Evolutionary conservation across 2,888 invertebrate genomes (phyloP), one percentile per base, ranked within the genome.

Genomic region (Tenthredo mesomela): DNA sequence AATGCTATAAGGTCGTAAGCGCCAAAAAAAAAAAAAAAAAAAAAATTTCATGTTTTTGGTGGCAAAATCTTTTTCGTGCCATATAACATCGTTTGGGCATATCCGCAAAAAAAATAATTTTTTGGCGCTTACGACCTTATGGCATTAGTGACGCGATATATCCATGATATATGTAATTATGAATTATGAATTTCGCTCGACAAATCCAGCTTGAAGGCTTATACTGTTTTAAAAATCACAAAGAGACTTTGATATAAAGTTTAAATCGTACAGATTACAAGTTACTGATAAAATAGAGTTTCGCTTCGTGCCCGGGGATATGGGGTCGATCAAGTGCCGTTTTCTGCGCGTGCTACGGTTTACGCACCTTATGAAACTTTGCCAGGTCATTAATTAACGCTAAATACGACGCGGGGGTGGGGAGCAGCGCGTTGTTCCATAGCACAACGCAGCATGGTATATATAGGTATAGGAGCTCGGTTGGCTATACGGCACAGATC

Each of bases 331-430:
- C 40, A 73, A 73, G 73, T 73, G 73, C 73, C 73, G 73, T 43
- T 43, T 43, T 40, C 40, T 37, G 70, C 70, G 37, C 70, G 37
- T 18, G 43, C 47, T 47, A 82, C 40, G 82, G 65, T 82, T 65
- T 82, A 82, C 82, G 82, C 82, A 65, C 50, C 70, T 82, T 67
- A 70, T 82, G 67, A 82, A 82, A 67, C 82, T 65, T 82, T 47
- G 70, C 67, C 67, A 43, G 67, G 82, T 67, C 67, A 82, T 82
- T 67, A 82, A 82, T 82, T 82, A 70, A 67, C 65, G 67, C 67
- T 67, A 47, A 82, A 82, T 82, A 47, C 82, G 29, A 82, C 67
- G n/a, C 67, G 47, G 65, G 5, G n/a, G n/a, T n/a, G n/a, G n/a
- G n/a, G n/a, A n/a, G n/a, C n/a, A n/a, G n/a, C n/a, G n/a, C n/a